Evolutionary conservation across 2,113 vertebrate genomes (phyloP).

Genomic region (Chrysemys picta): DNA sequence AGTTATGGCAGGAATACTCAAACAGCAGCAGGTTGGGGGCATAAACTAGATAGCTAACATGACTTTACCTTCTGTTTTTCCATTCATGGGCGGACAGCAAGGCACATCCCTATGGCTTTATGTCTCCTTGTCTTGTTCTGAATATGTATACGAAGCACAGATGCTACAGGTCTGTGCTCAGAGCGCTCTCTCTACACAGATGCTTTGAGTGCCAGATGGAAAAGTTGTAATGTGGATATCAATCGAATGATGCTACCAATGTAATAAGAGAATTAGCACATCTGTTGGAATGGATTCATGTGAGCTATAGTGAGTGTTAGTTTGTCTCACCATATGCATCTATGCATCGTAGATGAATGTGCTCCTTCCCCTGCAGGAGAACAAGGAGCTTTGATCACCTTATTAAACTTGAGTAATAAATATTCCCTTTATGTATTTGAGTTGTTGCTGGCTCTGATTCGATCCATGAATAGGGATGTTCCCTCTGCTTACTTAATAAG

Average conservation of each 20-base stretch:
- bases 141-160: neutral
- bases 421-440: neutral
- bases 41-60: fast-evolving
- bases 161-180: neutral
- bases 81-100: neutral
- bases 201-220: neutral
- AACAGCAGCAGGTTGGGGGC: neutral
- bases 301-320: neutral
- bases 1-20: neutral
- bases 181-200: neutral
- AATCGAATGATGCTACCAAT: neutral
- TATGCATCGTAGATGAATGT: fast-evolving
- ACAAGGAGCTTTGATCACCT: neutral
- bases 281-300: neutral
- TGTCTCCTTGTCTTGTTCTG: neutral
- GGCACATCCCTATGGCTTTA: neutral
- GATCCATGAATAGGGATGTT: neutral
- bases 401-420: neutral
- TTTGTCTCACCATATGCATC: neutral
- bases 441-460: neutral
- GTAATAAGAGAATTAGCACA: neutral
- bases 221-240: neutral
- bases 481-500: fast-evolving
- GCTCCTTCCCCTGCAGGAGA: neutral
- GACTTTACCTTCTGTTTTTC: neutral